Conservation (phyloP, 2,113 vertebrate genomes). For the Clarias macrocephalus region DNA sequence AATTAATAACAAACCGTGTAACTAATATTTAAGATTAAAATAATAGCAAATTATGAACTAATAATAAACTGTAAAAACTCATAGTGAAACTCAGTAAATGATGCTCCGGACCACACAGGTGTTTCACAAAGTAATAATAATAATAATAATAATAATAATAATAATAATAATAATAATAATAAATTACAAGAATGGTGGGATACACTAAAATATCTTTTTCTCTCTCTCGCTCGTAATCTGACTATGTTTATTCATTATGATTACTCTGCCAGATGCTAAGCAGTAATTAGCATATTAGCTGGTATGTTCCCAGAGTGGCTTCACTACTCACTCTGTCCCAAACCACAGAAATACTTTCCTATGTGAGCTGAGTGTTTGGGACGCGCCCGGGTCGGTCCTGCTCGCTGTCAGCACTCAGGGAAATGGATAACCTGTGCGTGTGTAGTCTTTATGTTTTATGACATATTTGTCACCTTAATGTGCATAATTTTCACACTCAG, state of each 20-base stretch:
- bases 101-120: not conserved
- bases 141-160: not conserved
- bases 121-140: not conserved
- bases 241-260: not conserved
- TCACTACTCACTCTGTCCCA: not conserved
- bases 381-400: too few relatives aligned
- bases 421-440: not conserved
- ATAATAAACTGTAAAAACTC: not conserved
- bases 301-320: not conserved
- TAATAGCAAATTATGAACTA: not conserved
- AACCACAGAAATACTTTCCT: not conserved
- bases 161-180: not conserved
- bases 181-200: not conserved
- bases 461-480: slow-evolving; percentile 3
- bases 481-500: not conserved
- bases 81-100: not conserved
- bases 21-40: not conserved
- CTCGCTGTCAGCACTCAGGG: not conserved
- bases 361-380: not conserved
- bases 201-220: not conserved
- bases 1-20: not conserved
- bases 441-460: not conserved
- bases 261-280: too few relatives aligned
- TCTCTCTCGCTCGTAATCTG: not conserved
- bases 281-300: not conserved